A percentile compares a stretch with the other conserved stretches of the same genome.
phyloP scores from a whole-genome alignment of 2,797 vertebrate species.

The Sphaeramia orbicularis region DNA sequence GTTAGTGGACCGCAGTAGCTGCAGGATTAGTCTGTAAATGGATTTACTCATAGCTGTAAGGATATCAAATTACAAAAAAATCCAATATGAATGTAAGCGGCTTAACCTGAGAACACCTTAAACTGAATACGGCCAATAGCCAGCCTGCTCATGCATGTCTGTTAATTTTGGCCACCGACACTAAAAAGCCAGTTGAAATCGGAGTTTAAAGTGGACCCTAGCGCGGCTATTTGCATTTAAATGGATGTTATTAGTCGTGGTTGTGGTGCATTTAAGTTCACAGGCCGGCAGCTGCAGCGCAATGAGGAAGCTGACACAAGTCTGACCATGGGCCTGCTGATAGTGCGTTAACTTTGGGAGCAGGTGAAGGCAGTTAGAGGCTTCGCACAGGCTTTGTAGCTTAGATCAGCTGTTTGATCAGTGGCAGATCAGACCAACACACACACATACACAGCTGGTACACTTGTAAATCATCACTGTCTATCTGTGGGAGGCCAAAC shows the following conservation, averaged over 20 bases:
- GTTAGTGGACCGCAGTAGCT: neutral
- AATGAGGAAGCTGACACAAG: slow-evolving; percentile 17
- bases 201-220: slow-evolving; percentile 2
- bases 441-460: slow-evolving; percentile 51
- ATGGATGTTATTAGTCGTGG: slow-evolving; percentile 6
- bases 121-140: slow-evolving; percentile 3
- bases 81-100: slow-evolving; percentile 32
- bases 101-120: slow-evolving; percentile 39
- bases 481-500: slow-evolving; percentile 24
- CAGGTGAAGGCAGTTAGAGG: slow-evolving; percentile 70
- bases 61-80: slow-evolving; percentile 38
- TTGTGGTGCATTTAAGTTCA: slow-evolving; percentile 16
- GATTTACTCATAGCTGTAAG: slow-evolving; percentile 33
- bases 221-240: neutral
- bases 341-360: slow-evolving; percentile 56
- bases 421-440: slow-evolving; percentile 42
- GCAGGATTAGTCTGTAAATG: slow-evolving; percentile 39
- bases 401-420: slow-evolving; percentile 69
- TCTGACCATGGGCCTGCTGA: slow-evolving; percentile 29
- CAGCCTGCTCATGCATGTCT: slow-evolving; percentile 2
- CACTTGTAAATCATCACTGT: slow-evolving; percentile 43
- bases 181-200: neutral
- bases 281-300: slow-evolving; percentile 11
- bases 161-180: slow-evolving; percentile 14
- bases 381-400: slow-evolving; percentile 60